phyloP scores from a whole-genome alignment of 1,140 invertebrate genomes.

The Musca domestica region DNA sequence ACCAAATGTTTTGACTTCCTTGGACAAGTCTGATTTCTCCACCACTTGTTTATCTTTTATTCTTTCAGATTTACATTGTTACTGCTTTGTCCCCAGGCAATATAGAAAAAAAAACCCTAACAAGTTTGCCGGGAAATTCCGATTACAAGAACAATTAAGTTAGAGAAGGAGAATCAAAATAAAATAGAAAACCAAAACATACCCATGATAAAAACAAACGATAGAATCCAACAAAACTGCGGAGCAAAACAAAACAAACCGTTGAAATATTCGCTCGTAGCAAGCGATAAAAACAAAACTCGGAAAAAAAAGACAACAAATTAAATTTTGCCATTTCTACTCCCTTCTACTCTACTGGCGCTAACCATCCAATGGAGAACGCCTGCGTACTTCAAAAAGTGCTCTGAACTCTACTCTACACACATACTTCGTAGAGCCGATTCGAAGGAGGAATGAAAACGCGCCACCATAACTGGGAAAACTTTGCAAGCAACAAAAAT shows the following conservation, averaged over 20 bases:
- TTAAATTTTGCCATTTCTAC: no score
- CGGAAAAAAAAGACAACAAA: neutral
- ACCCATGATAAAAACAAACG: neutral
- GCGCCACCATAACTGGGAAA: neutral
- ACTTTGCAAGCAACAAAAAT: neutral
- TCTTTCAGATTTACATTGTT: no score
- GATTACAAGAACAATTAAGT: neutral
- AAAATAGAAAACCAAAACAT: neutral
- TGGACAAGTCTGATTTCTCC: no score
- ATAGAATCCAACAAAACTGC: neutral
- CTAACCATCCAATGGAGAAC: neutral
- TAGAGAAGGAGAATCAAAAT: neutral
- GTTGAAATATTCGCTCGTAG: neutral
- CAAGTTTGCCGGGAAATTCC: neutral
- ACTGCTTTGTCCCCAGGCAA: no score
- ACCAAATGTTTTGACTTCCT: no score
- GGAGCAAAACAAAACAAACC: no score
- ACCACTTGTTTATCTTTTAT: no score
- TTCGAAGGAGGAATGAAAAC: neutral
- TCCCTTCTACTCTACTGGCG: no score
- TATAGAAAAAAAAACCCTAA: neutral
- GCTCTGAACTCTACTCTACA: neutral
- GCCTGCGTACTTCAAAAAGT: slow-evolving; percentile 10
- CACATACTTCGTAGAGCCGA: neutral
- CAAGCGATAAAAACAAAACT: slow-evolving; percentile 1